Evolutionary conservation across 2,888 invertebrate species (phyloP).

Genomic region (Mechanitis messenoides): DNA sequence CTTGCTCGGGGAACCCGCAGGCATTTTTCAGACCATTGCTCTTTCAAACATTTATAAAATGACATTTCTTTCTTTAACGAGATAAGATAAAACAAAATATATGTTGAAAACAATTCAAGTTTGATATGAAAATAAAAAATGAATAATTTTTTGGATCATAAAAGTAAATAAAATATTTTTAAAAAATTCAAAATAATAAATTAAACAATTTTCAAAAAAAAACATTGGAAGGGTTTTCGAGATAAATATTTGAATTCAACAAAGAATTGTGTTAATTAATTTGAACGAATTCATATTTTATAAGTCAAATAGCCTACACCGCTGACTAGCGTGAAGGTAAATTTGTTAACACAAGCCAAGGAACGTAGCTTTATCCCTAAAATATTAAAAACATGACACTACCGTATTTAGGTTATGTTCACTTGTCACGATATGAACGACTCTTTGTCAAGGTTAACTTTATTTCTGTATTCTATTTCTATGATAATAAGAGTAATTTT

Average conservation of each 20-base stretch:
- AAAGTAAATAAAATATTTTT: no score
- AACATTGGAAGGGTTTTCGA: no score
- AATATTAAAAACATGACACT: slow-evolving; percentile 17
- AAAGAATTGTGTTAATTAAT: neutral
- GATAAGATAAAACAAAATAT: neutral
- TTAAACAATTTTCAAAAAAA: no score
- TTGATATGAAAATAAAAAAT: no score
- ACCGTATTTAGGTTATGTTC: slow-evolving; percentile 20
- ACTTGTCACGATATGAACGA: slow-evolving; percentile 20
- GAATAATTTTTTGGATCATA: no score
- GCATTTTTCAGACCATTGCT: slow-evolving; percentile 19
- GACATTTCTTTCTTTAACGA: neutral
- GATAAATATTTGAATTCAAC: no score
- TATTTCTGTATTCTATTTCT: slow-evolving; percentile 7
- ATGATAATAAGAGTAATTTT: neutral
- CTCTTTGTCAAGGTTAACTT: slow-evolving; percentile 11
- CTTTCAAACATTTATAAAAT: neutral
- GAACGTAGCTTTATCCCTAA: slow-evolving; percentile 11
- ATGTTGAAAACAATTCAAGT: no score
- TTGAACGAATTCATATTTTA: neutral
- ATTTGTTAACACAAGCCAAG: slow-evolving; percentile 6
- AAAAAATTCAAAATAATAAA: no score
- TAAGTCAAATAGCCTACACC: neutral
- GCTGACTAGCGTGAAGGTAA: slow-evolving; percentile 1
- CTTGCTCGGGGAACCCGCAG: slow-evolving; percentile 15